phyloP scores from a whole-genome alignment of 92 coral and sea anemone species.

The Siderastrea radians region DNA sequence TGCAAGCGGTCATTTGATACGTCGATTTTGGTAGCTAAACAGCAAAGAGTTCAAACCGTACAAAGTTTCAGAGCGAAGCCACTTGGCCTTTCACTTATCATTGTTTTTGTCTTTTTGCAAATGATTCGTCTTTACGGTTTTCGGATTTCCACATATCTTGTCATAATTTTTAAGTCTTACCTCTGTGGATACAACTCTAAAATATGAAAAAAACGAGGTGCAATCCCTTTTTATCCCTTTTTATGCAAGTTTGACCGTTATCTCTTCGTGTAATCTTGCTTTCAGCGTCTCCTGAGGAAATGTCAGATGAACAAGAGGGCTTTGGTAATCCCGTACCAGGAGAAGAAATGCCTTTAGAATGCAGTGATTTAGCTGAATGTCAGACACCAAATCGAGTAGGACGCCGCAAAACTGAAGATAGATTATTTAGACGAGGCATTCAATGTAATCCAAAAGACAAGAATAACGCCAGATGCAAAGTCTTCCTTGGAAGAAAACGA shows the following conservation, averaged over 20 bases:
- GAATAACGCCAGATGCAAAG: not conserved
- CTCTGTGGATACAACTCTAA: too few relatives aligned
- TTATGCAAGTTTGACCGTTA: not conserved
- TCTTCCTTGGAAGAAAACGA: constrained; percentile 18
- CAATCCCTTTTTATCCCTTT: not conserved
- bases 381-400: not conserved
- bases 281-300: constrained; percentile 15
- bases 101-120: too few relatives aligned
- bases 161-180: too few relatives aligned
- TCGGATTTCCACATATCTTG: too few relatives aligned
- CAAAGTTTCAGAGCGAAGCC: too few relatives aligned
- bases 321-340: not conserved
- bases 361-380: not conserved
- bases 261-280: not conserved
- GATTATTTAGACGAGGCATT: not conserved
- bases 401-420: not conserved
- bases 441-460: too few relatives aligned
- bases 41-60: too few relatives aligned
- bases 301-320: not conserved
- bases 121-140: too few relatives aligned
- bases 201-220: too few relatives aligned
- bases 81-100: too few relatives aligned
- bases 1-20: too few relatives aligned
- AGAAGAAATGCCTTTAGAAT: not conserved
- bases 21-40: too few relatives aligned